A percentile compares a stretch with the other conserved stretches of the same genome.
Evolutionary conservation across 2,888 invertebrate species (phyloP).

Genomic region (Rhagonycha lutea): DNA sequence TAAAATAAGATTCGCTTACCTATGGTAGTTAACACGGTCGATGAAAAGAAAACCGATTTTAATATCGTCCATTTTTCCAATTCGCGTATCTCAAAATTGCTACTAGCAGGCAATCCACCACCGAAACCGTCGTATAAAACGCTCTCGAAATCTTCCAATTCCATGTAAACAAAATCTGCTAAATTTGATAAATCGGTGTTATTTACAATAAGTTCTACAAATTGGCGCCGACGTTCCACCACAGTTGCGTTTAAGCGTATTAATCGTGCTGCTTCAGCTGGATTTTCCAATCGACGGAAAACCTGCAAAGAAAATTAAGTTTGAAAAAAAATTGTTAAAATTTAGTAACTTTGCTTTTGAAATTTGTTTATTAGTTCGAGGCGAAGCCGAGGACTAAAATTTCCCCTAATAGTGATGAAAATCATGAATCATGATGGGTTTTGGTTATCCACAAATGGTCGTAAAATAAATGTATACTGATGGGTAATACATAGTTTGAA

Average conservation of each 20-base stretch:
- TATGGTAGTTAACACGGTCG: slow-evolving; percentile 89
- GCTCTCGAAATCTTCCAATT: slow-evolving; percentile 61
- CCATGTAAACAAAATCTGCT: slow-evolving; percentile 60
- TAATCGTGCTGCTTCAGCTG: slow-evolving; percentile 73
- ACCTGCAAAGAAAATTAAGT: slow-evolving; percentile 60
- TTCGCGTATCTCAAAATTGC: slow-evolving; percentile 36
- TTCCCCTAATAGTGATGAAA: too few relatives aligned
- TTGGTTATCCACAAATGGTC: too few relatives aligned
- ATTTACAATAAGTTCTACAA: slow-evolving; percentile 66
- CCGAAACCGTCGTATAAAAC: slow-evolving; percentile 72
- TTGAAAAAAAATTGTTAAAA: not conserved
- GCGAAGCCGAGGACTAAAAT: too few relatives aligned
- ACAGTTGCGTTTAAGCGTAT: slow-evolving; percentile 51
- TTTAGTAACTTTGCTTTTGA: not conserved
- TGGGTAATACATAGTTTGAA: too few relatives aligned
- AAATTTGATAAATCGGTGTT: slow-evolving; percentile 62
- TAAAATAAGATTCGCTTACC: slow-evolving; percentile 62
- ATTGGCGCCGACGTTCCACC: slow-evolving; percentile 60
- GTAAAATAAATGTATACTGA: too few relatives aligned
- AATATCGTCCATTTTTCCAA: slow-evolving; percentile 76
- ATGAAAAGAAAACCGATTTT: slow-evolving; percentile 87
- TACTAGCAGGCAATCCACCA: slow-evolving; percentile 24
- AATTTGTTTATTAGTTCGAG: not conserved
- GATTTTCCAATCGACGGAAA: slow-evolving; percentile 77
- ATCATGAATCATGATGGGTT: too few relatives aligned